These are phyloP conservation scores for Acipenser transmontanus DNA, from an alignment of 2,797 vertebrate genomes.

Conservation along the genomic window DNA sequence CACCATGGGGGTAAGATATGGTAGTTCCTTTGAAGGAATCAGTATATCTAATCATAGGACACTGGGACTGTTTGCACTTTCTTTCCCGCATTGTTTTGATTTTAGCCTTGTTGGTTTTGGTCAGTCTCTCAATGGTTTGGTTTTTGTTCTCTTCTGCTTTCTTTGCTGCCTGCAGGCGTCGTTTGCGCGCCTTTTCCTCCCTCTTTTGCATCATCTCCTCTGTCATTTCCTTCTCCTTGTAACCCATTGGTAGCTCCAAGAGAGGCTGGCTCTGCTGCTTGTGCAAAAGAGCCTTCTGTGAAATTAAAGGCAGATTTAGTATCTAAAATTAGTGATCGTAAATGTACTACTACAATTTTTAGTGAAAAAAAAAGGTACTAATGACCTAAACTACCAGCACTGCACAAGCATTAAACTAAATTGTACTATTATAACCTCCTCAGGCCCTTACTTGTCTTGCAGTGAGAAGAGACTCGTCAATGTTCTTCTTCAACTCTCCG, in stretches of 20 bases:
- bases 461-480: constrained; percentile 84
- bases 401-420: too few species aligned
- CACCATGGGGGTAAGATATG: constrained; percentile 80
- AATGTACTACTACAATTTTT: too few species aligned
- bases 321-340: too few species aligned
- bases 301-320: too few species aligned
- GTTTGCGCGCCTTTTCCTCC: constrained; percentile 84
- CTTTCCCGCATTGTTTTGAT: constrained; percentile 67
- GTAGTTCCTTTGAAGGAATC: constrained; percentile 55
- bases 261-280: constrained; percentile 85
- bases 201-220: constrained; percentile 95
- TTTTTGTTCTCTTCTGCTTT: constrained; percentile 95
- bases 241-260: constrained; percentile 82
- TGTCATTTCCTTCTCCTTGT: constrained; percentile 85
- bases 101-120: constrained; percentile 87
- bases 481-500: constrained; percentile 88
- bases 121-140: constrained; percentile 93
- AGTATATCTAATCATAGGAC: constrained; percentile 76
- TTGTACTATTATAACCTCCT: too few species aligned
- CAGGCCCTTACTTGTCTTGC: constrained; percentile 72
- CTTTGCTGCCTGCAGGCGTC: constrained; percentile 86
- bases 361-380: too few species aligned
- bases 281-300: constrained; percentile 85
- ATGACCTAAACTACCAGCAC: background rate
- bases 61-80: constrained; percentile 55